Evolutionary conservation across 2,113 vertebrate species (phyloP).

Genomic region (Dicerorhinus sumatrensis): DNA sequence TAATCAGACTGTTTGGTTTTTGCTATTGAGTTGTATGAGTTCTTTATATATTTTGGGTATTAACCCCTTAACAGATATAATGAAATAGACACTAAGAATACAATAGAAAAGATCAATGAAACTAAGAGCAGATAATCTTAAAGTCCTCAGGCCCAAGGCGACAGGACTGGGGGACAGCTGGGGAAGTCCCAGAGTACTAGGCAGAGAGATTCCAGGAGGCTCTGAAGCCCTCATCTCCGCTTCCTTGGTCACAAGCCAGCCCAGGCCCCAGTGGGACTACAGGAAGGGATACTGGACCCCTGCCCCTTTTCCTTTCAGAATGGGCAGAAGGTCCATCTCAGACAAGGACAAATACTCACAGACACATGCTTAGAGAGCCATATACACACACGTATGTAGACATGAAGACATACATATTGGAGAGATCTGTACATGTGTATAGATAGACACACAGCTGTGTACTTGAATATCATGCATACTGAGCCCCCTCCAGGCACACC

Average conservation of each 20-base stretch:
- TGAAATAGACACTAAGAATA: too few relatives aligned
- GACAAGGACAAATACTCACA: background rate
- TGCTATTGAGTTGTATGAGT: too few relatives aligned
- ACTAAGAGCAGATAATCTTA: too few relatives aligned
- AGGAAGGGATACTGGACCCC: background rate
- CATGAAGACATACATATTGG: rapidly evolving
- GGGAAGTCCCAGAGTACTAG: too few relatives aligned
- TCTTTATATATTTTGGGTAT: too few relatives aligned
- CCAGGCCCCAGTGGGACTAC: background rate
- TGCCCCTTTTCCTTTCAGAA: background rate
- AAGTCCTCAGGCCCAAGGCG: background rate
- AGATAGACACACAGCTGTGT: background rate
- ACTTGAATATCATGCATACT: background rate
- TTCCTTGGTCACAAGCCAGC: background rate
- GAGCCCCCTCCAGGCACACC: background rate
- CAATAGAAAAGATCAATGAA: too few relatives aligned
- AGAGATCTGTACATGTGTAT: background rate
- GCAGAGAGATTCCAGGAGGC: background rate
- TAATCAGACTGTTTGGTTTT: too few relatives aligned
- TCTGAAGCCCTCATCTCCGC: background rate
- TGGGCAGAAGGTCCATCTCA: background rate
- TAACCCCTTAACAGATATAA: too few relatives aligned
- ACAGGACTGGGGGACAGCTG: background rate
- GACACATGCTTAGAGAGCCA: background rate
- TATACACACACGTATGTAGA: too few relatives aligned